Evolutionary conservation across 2,113 vertebrate species (phyloP), one percentile per base, ranked within the genome.

Genomic region (Percopsis transmontana): DNA sequence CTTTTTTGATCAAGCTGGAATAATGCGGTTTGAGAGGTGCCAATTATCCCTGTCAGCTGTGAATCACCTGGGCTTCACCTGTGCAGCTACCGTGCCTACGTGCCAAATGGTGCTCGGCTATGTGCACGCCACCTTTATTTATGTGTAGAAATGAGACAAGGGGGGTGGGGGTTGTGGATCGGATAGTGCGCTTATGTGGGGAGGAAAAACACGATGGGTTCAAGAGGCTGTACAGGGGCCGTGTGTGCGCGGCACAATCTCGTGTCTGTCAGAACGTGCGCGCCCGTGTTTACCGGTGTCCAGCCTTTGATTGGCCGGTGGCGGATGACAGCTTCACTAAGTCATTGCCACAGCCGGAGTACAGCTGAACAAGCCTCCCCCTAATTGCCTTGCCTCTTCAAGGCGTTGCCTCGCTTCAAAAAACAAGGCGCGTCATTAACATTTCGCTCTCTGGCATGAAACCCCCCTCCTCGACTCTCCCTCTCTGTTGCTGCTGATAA

Each of bases 401-500:
- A 83, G 82, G 76, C 83, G 80, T 84, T 77, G 86, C 70, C 74
- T 80, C 47, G 77, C 75, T 79, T 84, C 74, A 80, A 81, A 88
- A 88, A 88, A 42, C 88, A 82, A 89, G 80, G 72, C 68, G 48
- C 81, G 82, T 91, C 89, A 90, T 92, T 90, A 90, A 83, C 71
- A 71, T 8, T 11, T 41, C 21, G 19, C 52, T 39, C 48, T 42
- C 16, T 54, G 45, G 45, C 41, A 47, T 33, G 27, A 27, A 33
- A 33, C 55, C 48, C 63, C 52, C 55, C 72, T 20, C 44, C 15
- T 12, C 15, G 51, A 15, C 67, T 11, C 42, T 2, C 13, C 24
- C 21, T 21, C 53, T 60, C 65, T 23, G 42, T 76, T 56, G 74
- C 83, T 77, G 87, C 85, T 85, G 88, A 85, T 85, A 88, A 83